These are phyloP conservation scores for Mesocentrotus franciscanus DNA, from an alignment of 53 echinoderm and acorn worm species.

Conservation along the genomic window DNA sequence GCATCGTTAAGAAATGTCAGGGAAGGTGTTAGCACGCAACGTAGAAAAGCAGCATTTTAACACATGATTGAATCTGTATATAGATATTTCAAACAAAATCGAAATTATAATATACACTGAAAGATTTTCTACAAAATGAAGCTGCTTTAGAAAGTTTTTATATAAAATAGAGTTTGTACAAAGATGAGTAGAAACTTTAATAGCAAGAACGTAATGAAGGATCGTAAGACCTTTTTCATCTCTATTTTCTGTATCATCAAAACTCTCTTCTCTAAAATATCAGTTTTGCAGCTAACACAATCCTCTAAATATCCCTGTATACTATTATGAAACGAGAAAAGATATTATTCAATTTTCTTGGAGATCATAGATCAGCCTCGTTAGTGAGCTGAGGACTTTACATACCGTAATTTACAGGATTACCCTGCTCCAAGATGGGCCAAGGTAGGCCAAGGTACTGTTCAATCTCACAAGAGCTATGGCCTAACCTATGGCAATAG, in stretches of 20 bases:
- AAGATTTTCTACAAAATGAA: too few species aligned
- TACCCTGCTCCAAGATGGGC: not conserved
- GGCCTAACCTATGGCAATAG: not conserved
- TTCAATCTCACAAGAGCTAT: not conserved
- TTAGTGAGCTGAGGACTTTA: not conserved
- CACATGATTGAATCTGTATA: not conserved
- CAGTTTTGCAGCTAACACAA: not conserved
- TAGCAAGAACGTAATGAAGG: not conserved
- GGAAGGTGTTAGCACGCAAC: not conserved
- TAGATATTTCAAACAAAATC: too few species aligned
- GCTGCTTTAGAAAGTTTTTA: too few species aligned
- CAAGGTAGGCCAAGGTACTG: constrained; percentile 6
- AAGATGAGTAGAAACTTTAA: not conserved
- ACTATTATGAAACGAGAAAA: not conserved
- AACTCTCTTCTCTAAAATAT: not conserved
- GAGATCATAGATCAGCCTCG: not conserved
- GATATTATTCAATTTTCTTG: not conserved
- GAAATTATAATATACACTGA: too few species aligned
- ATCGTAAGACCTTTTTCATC: not conserved
- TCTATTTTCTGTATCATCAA: too few species aligned
- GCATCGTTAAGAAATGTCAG: constrained; percentile 2
- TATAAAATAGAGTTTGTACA: not conserved
- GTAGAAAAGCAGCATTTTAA: not conserved
- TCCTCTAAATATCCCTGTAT: not conserved
- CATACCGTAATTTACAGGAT: not conserved